Conservation (phyloP, 53 echinoderm and acorn worm species). For the Paelopatides confundens region DNA sequence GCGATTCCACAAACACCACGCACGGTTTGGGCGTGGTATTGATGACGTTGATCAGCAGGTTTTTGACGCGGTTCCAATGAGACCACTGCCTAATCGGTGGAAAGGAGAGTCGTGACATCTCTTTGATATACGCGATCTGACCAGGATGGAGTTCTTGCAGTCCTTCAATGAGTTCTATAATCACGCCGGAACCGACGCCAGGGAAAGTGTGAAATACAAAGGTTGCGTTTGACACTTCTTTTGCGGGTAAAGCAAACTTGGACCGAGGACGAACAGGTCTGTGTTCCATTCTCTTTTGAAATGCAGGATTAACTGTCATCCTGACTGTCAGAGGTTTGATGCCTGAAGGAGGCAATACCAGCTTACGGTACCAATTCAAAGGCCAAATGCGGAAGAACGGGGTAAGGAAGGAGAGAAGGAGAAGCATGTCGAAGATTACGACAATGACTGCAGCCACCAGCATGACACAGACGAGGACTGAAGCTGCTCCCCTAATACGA, state of each 20-base stretch:
- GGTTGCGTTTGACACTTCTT: constrained; percentile 1
- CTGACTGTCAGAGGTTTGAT: neutral
- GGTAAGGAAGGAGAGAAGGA: neutral
- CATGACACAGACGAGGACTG: neutral
- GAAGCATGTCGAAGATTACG: neutral
- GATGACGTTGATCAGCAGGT: neutral
- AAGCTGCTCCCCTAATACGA: neutral
- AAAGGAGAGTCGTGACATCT: constrained; percentile 25
- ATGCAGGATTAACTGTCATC: neutral
- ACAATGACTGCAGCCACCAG: neutral
- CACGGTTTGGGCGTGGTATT: constrained; percentile 3
- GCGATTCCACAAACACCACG: constrained; percentile 11
- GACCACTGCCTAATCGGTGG: neutral
- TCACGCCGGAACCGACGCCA: neutral
- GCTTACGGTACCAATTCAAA: neutral
- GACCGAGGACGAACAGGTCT: neutral
- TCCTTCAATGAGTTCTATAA: constrained; percentile 4
- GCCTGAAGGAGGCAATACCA: neutral
- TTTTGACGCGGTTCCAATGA: constrained; percentile 7
- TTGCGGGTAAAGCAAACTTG: neutral
- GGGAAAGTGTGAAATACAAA: constrained; percentile 23
- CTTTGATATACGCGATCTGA: constrained; percentile 17
- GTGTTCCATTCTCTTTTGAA: neutral
- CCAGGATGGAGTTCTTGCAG: neutral
- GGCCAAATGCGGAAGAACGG: neutral